These are phyloP conservation scores for Pachypeltis micranthus DNA, from an alignment of 1,140 invertebrate genomes.

Conservation along the genomic window DNA sequence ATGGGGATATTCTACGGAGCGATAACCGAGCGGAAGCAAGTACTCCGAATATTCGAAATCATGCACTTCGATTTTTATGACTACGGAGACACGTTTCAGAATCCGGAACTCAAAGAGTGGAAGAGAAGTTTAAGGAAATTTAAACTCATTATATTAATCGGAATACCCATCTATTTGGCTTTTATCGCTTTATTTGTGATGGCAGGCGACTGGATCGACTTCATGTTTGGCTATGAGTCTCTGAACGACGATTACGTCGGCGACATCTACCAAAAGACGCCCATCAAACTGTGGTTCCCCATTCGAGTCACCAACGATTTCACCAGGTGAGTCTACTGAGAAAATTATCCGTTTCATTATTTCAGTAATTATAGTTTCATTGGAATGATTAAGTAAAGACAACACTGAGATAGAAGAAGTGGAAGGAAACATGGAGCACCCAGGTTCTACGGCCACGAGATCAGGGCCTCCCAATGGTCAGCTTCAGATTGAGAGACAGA, in stretches of 20 bases:
- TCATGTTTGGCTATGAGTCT: background rate
- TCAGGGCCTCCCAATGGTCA: too few species aligned
- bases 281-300: background rate
- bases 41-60: background rate
- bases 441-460: too few species aligned
- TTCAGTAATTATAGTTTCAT: too few species aligned
- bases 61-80: background rate
- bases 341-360: too few species aligned
- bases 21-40: background rate
- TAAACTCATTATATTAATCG: background rate
- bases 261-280: background rate
- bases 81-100: background rate
- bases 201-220: background rate
- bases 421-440: too few species aligned
- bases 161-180: background rate
- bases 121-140: background rate
- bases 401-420: too few species aligned
- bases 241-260: background rate
- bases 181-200: background rate
- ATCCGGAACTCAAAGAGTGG: background rate
- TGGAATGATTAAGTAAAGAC: too few species aligned
- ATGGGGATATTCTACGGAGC: background rate
- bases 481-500: too few species aligned
- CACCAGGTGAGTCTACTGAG: background rate
- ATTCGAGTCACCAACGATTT: background rate